phyloP scores from a whole-genome alignment of 2,888 invertebrate species.

The Synergus gifuensis region DNA sequence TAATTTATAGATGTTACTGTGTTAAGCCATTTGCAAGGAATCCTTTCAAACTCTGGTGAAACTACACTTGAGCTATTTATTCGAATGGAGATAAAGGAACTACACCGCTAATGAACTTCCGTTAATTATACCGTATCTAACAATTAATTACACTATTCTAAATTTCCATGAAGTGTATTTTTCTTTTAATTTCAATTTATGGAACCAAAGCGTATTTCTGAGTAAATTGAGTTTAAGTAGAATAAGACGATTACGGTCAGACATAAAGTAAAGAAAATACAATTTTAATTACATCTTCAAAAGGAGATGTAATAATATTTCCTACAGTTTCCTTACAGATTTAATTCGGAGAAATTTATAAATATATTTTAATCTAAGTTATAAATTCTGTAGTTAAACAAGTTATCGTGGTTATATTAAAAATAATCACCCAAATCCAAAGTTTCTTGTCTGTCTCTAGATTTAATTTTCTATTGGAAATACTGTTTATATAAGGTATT shows the following conservation, averaged over 20 bases:
- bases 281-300: too few species aligned
- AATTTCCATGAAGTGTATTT: not conserved
- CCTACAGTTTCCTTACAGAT: too few species aligned
- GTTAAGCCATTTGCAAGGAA: not conserved
- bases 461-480: not conserved
- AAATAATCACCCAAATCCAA: not conserved
- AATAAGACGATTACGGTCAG: not conserved
- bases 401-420: not conserved
- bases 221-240: not conserved
- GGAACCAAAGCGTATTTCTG: not conserved
- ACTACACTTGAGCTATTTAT: slow-evolving; percentile 25
- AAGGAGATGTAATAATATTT: too few species aligned
- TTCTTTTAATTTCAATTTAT: not conserved
- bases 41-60: slow-evolving; percentile 27
- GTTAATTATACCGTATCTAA: not conserved
- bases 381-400: too few species aligned
- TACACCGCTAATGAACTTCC: slow-evolving; percentile 22
- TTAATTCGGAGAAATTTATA: too few species aligned
- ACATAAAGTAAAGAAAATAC: not conserved
- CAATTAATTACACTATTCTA: not conserved
- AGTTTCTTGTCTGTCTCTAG: not conserved
- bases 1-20: slow-evolving; percentile 24
- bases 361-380: too few species aligned
- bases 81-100: slow-evolving; percentile 6
- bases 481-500: not conserved